These are phyloP conservation scores for Cosmia trapezina DNA, from an alignment of 2,888 invertebrate species.

Conservation along the genomic window DNA sequence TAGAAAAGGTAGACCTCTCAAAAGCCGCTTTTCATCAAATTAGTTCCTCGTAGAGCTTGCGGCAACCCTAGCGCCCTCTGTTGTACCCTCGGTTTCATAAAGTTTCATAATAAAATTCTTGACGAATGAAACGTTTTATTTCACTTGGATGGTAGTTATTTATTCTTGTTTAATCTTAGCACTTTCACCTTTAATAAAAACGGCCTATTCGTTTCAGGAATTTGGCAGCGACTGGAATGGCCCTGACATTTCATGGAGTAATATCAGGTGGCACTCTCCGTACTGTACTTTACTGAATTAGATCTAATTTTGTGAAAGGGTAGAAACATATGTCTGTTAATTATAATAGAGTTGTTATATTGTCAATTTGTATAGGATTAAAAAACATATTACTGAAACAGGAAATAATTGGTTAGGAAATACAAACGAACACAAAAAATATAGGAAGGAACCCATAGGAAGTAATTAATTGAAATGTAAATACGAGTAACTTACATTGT, in stretches of 20 bases:
- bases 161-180: slow-evolving; percentile 51
- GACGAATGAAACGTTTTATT: slow-evolving; percentile 57
- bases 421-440: no score
- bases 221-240: slow-evolving; percentile 12
- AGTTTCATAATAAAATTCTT: slow-evolving; percentile 62
- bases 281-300: slow-evolving; percentile 6
- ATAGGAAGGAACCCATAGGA: no score
- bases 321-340: background rate
- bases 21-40: background rate
- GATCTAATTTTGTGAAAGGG: slow-evolving; percentile 17
- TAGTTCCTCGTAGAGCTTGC: background rate
- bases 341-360: background rate
- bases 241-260: slow-evolving; percentile 31
- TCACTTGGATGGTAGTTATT: slow-evolving; percentile 54
- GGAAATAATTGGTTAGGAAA: background rate
- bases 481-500: background rate
- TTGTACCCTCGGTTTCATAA: slow-evolving; percentile 43
- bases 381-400: background rate
- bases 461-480: no score
- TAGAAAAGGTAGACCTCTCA: background rate
- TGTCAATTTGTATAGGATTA: background rate
- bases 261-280: slow-evolving; percentile 22
- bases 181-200: slow-evolving; percentile 50
- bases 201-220: slow-evolving; percentile 36
- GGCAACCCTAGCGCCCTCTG: slow-evolving; percentile 33